Percentiles rank a stretch among this genome's conserved stretches.
These are phyloP conservation scores for Zaprionus inermis DNA, from an alignment of 1,140 invertebrate genomes.

Conservation along the genomic window DNA sequence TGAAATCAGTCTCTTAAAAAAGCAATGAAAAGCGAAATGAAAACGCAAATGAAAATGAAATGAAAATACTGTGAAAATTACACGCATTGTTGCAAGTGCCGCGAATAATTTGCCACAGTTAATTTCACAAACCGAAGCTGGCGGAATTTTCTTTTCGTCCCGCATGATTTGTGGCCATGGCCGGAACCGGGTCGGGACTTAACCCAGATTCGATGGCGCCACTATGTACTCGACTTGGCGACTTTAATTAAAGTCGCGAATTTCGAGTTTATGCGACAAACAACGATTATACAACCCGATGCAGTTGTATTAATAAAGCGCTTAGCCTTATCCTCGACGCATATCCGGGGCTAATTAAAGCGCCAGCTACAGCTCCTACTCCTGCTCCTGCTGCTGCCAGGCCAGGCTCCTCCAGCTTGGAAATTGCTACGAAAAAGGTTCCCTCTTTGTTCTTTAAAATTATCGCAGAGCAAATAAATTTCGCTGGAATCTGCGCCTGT, in stretches of 20 bases:
- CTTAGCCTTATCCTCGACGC: conserved; percentile 13
- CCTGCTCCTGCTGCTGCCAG: not conserved
- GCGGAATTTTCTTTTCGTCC: not conserved
- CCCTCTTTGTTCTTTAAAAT: conserved; percentile 56
- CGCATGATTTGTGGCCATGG: not conserved
- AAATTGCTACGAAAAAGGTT: conserved; percentile 25
- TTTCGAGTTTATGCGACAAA: conserved; percentile 1
- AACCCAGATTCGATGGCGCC: not conserved
- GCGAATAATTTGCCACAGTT: conserved; percentile 47
- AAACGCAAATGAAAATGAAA: conserved; percentile 32
- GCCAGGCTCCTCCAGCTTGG: conserved; percentile 9
- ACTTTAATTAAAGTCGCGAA: conserved; percentile 13
- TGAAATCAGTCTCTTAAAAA: conserved; percentile 47
- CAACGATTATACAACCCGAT: not conserved
- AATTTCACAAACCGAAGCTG: conserved; percentile 27
- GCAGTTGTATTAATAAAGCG: conserved; percentile 24
- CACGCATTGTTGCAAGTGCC: conserved; percentile 42
- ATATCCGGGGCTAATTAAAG: conserved; percentile 44
- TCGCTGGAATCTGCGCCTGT: conserved; percentile 55
- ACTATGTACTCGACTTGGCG: not conserved
- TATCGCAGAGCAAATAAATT: conserved; percentile 61
- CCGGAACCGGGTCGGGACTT: not conserved
- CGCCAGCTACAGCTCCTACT: not conserved
- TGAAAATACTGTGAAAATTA: conserved; percentile 37
- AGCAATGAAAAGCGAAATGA: conserved; percentile 11